Conservation (phyloP, 2,797 vertebrate genomes). For the Lagodon rhomboides region DNA sequence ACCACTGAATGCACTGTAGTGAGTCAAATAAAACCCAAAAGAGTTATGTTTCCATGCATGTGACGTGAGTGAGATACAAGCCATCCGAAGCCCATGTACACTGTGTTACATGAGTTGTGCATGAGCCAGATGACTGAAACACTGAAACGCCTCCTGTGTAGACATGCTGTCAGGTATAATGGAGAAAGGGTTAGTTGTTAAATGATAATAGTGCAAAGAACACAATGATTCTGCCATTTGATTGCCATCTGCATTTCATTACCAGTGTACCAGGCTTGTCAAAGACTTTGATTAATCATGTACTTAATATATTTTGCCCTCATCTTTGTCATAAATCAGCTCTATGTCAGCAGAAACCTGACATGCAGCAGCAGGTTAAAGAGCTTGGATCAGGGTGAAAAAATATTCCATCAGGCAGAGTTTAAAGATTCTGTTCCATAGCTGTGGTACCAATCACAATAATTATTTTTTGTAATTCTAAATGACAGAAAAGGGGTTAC, state of each 20-base stretch:
- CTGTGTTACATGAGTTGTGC: not conserved
- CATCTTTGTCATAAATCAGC: not conserved
- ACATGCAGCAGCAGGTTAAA: slow-evolving; percentile 13
- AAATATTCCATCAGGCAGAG: too few species aligned
- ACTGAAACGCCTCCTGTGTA: not conserved
- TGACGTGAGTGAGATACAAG: not conserved
- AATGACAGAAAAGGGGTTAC: not conserved
- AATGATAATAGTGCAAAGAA: not conserved
- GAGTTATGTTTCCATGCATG: not conserved
- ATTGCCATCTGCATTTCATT: not conserved
- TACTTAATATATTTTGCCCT: not conserved
- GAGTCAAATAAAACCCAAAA: not conserved
- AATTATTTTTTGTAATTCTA: not conserved
- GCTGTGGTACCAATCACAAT: not conserved
- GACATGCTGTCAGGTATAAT: not conserved
- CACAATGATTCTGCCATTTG: not conserved
- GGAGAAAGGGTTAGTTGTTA: not conserved
- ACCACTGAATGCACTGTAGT: not conserved
- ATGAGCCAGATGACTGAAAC: not conserved
- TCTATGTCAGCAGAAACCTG: not conserved
- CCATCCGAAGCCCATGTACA: not conserved
- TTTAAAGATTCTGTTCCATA: too few species aligned
- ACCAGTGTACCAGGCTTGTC: not conserved
- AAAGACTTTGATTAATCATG: not conserved
- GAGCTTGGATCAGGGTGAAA: not conserved